Percentiles rank a stretch among this genome's conserved stretches.
phyloP scores from a whole-genome alignment of 2,113 vertebrate genomes.

The Ochotona princeps region DNA sequence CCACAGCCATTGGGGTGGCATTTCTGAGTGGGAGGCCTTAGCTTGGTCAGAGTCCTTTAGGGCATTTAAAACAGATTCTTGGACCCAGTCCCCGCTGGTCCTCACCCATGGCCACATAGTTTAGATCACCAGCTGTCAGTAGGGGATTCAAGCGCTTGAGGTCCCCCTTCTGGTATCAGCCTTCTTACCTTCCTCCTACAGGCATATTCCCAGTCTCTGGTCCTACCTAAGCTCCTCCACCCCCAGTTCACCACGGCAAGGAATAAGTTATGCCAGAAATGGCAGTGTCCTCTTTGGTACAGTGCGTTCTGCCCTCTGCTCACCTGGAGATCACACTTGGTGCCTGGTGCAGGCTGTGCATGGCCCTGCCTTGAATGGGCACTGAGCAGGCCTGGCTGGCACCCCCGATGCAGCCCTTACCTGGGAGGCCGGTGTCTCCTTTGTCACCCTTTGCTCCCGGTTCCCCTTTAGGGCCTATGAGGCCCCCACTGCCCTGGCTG shows the following conservation, averaged over 20 bases:
- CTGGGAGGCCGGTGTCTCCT: slow-evolving; percentile 75
- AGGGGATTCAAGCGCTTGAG: not conserved
- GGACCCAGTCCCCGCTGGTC: not conserved
- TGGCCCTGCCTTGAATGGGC: too few relatives aligned
- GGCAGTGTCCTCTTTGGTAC: not conserved
- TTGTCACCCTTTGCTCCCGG: slow-evolving; percentile 80
- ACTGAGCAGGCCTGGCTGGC: fast-evolving
- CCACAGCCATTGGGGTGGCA: not conserved
- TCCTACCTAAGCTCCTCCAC: not conserved
- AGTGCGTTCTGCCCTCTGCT: not conserved
- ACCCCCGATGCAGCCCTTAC: slow-evolving; percentile 60
- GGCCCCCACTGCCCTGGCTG: slow-evolving; percentile 79
- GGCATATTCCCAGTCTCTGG: not conserved
- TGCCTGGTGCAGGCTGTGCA: not conserved
- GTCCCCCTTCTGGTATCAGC: not conserved
- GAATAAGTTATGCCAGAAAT: too few relatives aligned
- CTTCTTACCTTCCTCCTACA: not conserved
- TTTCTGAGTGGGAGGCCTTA: not conserved
- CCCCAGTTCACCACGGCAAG: too few relatives aligned
- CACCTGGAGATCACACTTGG: not conserved
- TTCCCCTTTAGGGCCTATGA: slow-evolving; percentile 72
- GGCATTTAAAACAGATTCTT: not conserved
- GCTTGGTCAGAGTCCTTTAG: not conserved
- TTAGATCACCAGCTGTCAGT: fast-evolving
- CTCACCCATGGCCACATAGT: fast-evolving